A percentile compares a stretch with the other conserved stretches of the same genome.
Conservation (phyloP, 2,888 invertebrate species). For the Perithous albicinctus region DNA sequence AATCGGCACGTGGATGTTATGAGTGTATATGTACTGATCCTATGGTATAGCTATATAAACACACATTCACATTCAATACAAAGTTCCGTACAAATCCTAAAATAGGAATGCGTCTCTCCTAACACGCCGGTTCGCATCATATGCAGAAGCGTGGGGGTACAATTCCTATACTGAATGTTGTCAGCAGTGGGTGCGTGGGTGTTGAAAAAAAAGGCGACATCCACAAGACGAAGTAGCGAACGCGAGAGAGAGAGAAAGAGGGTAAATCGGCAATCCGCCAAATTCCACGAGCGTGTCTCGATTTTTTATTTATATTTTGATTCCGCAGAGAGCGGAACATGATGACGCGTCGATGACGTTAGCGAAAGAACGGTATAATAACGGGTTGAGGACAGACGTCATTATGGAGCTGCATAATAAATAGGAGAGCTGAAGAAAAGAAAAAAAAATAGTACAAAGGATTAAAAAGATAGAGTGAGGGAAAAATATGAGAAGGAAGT, state of each 20-base stretch:
- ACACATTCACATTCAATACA: background rate
- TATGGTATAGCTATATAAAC: too few species aligned
- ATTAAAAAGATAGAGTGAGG: background rate
- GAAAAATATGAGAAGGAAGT: background rate
- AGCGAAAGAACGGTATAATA: constrained; percentile 26
- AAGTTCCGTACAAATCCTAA: constrained; percentile 34
- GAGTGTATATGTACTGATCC: constrained; percentile 21
- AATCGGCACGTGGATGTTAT: constrained; percentile 30
- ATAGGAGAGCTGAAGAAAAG: background rate
- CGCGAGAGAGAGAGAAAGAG: background rate
- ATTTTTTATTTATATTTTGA: constrained; percentile 17
- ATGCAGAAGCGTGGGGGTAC: constrained; percentile 28
- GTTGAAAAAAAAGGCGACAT: background rate
- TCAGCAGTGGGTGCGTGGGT: constrained; percentile 11
- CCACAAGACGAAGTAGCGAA: background rate
- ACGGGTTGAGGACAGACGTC: constrained; percentile 31
- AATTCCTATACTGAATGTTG: constrained; percentile 10
- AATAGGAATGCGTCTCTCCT: constrained; percentile 47
- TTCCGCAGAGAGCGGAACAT: background rate
- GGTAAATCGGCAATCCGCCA: constrained; percentile 24
- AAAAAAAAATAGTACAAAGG: constrained; percentile 10
- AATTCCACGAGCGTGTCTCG: constrained; percentile 11
- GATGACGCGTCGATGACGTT: constrained; percentile 40
- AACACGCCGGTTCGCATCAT: constrained; percentile 8
- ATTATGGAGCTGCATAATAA: constrained; percentile 20